Base-by-base conservation (phyloP, 2,113 vertebrate species). In the Cheilinus undulatus region DNA sequence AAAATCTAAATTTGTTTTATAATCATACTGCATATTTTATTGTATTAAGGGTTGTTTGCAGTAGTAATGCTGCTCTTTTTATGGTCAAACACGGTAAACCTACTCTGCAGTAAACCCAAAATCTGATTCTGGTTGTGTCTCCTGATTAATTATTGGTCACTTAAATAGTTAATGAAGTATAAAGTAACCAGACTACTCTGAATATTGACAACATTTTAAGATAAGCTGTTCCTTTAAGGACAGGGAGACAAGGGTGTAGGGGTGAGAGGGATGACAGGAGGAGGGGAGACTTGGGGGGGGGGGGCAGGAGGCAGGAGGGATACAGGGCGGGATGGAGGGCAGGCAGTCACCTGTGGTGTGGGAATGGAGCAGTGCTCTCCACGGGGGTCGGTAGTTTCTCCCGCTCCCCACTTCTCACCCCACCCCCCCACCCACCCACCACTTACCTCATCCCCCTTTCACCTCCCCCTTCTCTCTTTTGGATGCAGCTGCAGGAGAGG, bases 321-420 rank as follows among this genome's bases (percentile, higher is more conserved):
- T 34, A 10, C 32, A 10, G 32, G 56, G 54, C 71, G 45, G 72
- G 63, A 43, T 61, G 79, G 73, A 70, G 81, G 87, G 82, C 83
- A 81, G 87, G 82, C 83, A 87, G 87, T 92, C 84, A 90, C 86
- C 91, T 88, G 87, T 68, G 30, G 90, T 91, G 87, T 92, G 89
- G 87, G 91, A 92, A 92, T 87, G 83, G 89, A 83, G 82, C 75
- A 77, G 67, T 61, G 73, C 54, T 86, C 89, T 76, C 83, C 64
- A 76, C 74, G 40, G 88, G 89, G 83, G 84, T 53, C 28, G 56
- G 82, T 30, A 76, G 78, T 83, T 61, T 62, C 72, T 54, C 69
- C 59, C 65, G 45, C 68, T 51, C 66, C 28, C 48, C 43, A 22
- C 46, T 27, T 15, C 24, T 19, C 58, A 1, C 57, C 23, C 45